phyloP scores from a whole-genome alignment of 2,888 invertebrate genomes.

The Himalopsyche anomala region DNA sequence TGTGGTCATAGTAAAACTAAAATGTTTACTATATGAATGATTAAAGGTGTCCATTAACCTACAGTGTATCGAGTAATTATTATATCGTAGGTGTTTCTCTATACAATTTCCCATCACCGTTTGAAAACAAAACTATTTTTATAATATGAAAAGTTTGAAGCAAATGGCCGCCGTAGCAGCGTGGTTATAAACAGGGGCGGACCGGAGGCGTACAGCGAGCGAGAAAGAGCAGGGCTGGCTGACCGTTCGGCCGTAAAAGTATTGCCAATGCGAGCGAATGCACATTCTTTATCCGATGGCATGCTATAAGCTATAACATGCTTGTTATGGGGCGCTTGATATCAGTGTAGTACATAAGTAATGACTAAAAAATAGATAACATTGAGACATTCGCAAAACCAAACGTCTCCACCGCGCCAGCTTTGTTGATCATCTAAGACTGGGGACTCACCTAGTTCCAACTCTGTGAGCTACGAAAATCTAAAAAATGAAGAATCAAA shows the following conservation, averaged over 20 bases:
- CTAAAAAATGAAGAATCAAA: no score
- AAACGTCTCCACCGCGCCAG: no score
- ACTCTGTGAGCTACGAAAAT: no score
- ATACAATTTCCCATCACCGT: background rate
- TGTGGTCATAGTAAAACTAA: no score
- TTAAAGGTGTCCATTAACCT: background rate
- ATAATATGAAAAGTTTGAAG: conserved; percentile 20
- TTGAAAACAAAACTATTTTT: background rate
- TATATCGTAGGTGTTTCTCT: background rate
- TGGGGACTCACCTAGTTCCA: no score
- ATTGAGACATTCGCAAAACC: no score
- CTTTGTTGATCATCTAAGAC: no score
- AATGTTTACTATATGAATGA: no score
- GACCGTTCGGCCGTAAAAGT: conserved; percentile 50
- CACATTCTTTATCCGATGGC: conserved; percentile 57
- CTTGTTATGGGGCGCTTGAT: background rate
- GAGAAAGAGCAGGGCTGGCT: background rate
- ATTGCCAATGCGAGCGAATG: conserved; percentile 59
- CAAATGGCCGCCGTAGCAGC: background rate
- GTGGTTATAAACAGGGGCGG: background rate
- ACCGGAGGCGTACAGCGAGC: background rate
- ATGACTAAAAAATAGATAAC: background rate
- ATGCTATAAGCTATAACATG: conserved; percentile 8
- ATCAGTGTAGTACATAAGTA: background rate
- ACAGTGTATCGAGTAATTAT: background rate